Percentiles rank a stretch among this genome's conserved stretches.
Conservation (phyloP, 2,797 vertebrate species). For the Microcaecilia unicolor region DNA sequence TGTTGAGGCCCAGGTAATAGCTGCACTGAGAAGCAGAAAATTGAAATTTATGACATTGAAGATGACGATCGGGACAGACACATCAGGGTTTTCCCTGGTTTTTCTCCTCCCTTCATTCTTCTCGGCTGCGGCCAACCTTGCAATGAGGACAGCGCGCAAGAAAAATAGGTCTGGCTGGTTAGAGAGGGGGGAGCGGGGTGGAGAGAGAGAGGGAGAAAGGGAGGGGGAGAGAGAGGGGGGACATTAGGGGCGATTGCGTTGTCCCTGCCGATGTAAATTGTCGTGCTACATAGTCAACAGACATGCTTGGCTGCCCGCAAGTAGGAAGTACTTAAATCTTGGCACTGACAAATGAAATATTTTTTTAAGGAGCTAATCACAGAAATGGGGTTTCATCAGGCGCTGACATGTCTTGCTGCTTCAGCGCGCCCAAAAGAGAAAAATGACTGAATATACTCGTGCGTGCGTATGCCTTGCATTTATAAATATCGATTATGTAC, state of each 20-base stretch:
- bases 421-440: slow-evolving; percentile 74
- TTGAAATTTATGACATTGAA: slow-evolving; percentile 84
- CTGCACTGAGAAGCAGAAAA: slow-evolving; percentile 54
- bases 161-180: slow-evolving; percentile 64
- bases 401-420: slow-evolving; percentile 77
- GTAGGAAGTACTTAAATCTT: slow-evolving; percentile 60
- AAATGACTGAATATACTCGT: slow-evolving; percentile 66
- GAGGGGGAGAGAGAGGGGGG: slow-evolving; percentile 36
- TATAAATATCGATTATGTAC: not conserved
- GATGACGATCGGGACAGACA: slow-evolving; percentile 44
- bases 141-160: slow-evolving; percentile 75
- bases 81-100: slow-evolving; percentile 37
- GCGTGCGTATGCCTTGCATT: not conserved
- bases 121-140: slow-evolving; percentile 64
- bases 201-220: slow-evolving; percentile 17
- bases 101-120: slow-evolving; percentile 51
- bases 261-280: slow-evolving; percentile 84
- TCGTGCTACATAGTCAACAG: slow-evolving; percentile 85
- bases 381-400: slow-evolving; percentile 92
- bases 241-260: slow-evolving; percentile 73
- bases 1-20: slow-evolving; percentile 85
- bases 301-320: slow-evolving; percentile 72
- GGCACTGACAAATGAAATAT: slow-evolving; percentile 96
- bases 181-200: slow-evolving; percentile 23
- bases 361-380: slow-evolving; percentile 95